Evolutionary conservation across 2,113 vertebrate genomes (phyloP).

Genomic region (Neodontobutis hainanensis): DNA sequence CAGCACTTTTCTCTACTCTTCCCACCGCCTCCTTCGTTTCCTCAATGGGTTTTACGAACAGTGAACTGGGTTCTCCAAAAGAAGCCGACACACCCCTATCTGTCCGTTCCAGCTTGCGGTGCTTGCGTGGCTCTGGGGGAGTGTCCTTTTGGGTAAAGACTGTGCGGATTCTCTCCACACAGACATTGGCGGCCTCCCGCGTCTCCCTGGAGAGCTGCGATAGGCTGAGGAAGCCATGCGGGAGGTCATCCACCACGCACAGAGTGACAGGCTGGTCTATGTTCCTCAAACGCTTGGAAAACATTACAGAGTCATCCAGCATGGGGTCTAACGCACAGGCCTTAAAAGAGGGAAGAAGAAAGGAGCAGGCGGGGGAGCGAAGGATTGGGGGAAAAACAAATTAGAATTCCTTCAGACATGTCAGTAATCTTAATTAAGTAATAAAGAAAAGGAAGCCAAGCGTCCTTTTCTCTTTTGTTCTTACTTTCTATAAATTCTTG

Average conservation of each 20-base stretch:
- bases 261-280: slow-evolving; percentile 83
- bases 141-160: slow-evolving; percentile 75
- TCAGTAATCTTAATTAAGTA: slow-evolving; percentile 63
- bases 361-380: neutral
- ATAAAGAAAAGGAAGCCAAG: slow-evolving; percentile 50
- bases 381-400: slow-evolving; percentile 37
- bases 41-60: slow-evolving; percentile 32
- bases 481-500: slow-evolving; percentile 33
- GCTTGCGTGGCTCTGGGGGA: slow-evolving; percentile 72
- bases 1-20: slow-evolving; percentile 41
- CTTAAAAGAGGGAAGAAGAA: slow-evolving; percentile 59
- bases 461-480: slow-evolving; percentile 36
- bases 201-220: slow-evolving; percentile 86
- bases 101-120: slow-evolving; percentile 81
- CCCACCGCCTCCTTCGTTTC: slow-evolving; percentile 38
- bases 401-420: slow-evolving; percentile 50
- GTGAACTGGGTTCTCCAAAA: slow-evolving; percentile 42
- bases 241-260: slow-evolving; percentile 88
- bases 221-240: slow-evolving; percentile 91
- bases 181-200: slow-evolving; percentile 80
- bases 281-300: slow-evolving; percentile 84
- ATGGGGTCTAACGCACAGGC: slow-evolving; percentile 92
- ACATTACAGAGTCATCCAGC: slow-evolving; percentile 92
- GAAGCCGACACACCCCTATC: slow-evolving; percentile 34
- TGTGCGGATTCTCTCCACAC: slow-evolving; percentile 81